Conservation (phyloP, 23 tunicate species). For the Corella eumyota region DNA sequence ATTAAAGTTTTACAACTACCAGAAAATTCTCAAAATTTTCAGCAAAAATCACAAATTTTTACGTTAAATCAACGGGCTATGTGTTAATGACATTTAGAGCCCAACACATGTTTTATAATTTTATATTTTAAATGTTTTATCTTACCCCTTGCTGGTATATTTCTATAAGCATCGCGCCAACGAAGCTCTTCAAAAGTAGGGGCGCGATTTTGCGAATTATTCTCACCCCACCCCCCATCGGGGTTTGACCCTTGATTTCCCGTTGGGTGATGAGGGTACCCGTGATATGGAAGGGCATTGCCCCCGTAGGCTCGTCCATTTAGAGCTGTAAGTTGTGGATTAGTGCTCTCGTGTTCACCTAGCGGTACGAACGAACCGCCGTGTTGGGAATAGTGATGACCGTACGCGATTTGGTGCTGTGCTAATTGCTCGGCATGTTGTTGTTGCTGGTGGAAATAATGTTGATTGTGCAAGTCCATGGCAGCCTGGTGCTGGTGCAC, state of each 20-base stretch:
- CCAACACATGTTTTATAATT: too few relatives aligned
- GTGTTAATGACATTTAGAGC: too few relatives aligned
- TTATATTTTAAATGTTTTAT: too few relatives aligned
- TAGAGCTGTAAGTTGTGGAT: background rate
- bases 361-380: conserved; percentile 19
- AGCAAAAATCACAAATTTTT: too few relatives aligned
- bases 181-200: conserved; percentile 43
- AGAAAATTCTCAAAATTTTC: too few relatives aligned
- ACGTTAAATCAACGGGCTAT: too few relatives aligned
- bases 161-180: conserved; percentile 43
- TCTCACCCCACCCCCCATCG: conserved; percentile 13
- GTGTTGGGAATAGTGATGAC: background rate
- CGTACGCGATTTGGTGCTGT: conserved; percentile 1
- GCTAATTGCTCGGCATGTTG: conserved; percentile 3
- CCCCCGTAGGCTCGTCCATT: conserved; percentile 10
- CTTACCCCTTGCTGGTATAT: conserved; percentile 64
- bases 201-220: conserved; percentile 3
- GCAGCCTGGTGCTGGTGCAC: conserved; percentile 13
- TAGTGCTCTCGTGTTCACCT: conserved; percentile 2
- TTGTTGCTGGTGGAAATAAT: background rate
- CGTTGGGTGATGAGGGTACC: conserved; percentile 12
- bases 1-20: too few relatives aligned
- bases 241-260: background rate
- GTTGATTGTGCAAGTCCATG: conserved; percentile 1
- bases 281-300: conserved; percentile 10